Percentiles rank a stretch among this genome's conserved stretches.
Evolutionary conservation across 2,888 invertebrate species (phyloP).

Genomic region (Encarsia formosa): DNA sequence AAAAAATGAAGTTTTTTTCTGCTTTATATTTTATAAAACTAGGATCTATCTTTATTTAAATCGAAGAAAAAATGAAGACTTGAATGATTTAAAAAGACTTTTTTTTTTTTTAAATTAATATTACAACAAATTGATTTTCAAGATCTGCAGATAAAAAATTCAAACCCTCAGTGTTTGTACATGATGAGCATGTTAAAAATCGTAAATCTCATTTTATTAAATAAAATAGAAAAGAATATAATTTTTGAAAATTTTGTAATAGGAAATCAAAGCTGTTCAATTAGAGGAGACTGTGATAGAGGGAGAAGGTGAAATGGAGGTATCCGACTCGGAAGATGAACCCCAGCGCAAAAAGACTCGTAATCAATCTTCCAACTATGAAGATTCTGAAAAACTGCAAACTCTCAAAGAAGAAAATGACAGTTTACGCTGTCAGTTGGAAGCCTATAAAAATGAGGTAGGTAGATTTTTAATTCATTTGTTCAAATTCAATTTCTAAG

Average conservation of each 20-base stretch:
- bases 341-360: slow-evolving; percentile 46
- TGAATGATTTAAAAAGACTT: background rate
- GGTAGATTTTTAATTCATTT: background rate
- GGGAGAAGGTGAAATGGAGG: slow-evolving; percentile 83
- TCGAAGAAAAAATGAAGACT: too few relatives aligned
- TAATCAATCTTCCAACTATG: slow-evolving; percentile 36
- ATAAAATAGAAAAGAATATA: slow-evolving; percentile 3
- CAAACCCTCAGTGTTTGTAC: slow-evolving; percentile 20
- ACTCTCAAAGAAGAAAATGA: slow-evolving; percentile 78
- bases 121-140: slow-evolving; percentile 18
- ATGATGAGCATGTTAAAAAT: slow-evolving; percentile 29
- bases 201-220: slow-evolving; percentile 10
- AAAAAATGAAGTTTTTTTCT: too few relatives aligned
- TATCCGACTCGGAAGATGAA: slow-evolving; percentile 72
- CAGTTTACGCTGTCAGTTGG: slow-evolving; percentile 82
- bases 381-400: slow-evolving; percentile 43
- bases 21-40: too few relatives aligned
- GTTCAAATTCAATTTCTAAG: background rate
- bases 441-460: slow-evolving; percentile 87
- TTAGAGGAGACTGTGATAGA: slow-evolving; percentile 62
- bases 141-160: slow-evolving; percentile 16
- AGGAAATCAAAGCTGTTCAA: slow-evolving; percentile 69
- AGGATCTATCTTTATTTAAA: too few relatives aligned
- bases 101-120: slow-evolving; percentile 15
- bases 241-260: slow-evolving; percentile 30